A percentile compares a stretch with the other conserved stretches of the same genome.
Conservation (phyloP, 2,888 invertebrate genomes). For the Alcis repandata region DNA sequence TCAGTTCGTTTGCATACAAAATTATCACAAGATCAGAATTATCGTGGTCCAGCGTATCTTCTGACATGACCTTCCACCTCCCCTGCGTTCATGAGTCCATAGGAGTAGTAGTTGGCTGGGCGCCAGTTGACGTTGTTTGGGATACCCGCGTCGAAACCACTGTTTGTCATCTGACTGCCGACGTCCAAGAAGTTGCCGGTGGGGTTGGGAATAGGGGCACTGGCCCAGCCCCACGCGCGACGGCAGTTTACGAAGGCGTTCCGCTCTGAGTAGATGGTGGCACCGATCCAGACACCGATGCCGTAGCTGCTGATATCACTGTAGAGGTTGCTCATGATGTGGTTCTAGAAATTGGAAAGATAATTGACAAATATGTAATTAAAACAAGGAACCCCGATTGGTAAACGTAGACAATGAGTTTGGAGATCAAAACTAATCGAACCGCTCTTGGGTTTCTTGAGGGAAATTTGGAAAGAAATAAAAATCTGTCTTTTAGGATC, state of each 20-base stretch:
- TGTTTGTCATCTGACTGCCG: slow-evolving; percentile 12
- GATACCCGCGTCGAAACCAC: slow-evolving; percentile 5
- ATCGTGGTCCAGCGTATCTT: slow-evolving; percentile 9
- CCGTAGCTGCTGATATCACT: slow-evolving; percentile 11
- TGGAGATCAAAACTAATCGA: background rate
- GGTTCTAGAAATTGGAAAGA: slow-evolving; percentile 1
- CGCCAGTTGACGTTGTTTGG: slow-evolving; percentile 1
- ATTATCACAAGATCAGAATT: background rate
- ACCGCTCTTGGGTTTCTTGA: no score
- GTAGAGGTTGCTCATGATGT: slow-evolving; percentile 17
- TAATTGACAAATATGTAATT: no score
- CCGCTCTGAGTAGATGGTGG: background rate
- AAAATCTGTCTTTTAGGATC: no score
- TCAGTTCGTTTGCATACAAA: background rate
- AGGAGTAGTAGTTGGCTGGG: slow-evolving; percentile 4
- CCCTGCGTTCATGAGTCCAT: background rate
- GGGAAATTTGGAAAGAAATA: no score
- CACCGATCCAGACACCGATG: slow-evolving; percentile 16
- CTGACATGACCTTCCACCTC: background rate
- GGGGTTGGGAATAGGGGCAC: slow-evolving; percentile 16
- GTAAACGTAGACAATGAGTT: no score
- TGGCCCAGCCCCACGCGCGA: slow-evolving; percentile 18
- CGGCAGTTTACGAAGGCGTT: slow-evolving; percentile 14
- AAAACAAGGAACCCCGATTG: no score
- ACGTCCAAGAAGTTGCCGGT: background rate